Conservation (phyloP, 1,140 invertebrate species). For the Musca domestica region DNA sequence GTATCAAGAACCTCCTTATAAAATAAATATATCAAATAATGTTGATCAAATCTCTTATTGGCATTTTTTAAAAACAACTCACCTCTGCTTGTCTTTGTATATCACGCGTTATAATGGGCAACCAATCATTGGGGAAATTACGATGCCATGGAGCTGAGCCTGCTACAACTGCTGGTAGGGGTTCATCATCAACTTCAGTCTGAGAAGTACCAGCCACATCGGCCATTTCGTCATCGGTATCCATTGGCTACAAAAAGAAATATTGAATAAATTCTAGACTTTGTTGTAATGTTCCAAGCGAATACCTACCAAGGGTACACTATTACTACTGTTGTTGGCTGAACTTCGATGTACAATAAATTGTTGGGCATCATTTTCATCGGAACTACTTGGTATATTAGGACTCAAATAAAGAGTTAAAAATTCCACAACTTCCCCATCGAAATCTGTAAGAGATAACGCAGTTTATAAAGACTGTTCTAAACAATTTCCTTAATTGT, state of each 20-base stretch:
- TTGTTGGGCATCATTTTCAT: conserved; percentile 41
- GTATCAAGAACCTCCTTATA: neutral
- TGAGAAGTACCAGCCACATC: conserved; percentile 32
- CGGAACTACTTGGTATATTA: conserved; percentile 31
- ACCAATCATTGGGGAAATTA: conserved; percentile 67
- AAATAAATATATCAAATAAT: neutral
- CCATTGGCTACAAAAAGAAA: conserved; percentile 20
- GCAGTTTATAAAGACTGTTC: neutral
- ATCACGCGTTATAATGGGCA: conserved; percentile 77
- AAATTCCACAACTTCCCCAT: conserved; percentile 39
- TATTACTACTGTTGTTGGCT: neutral
- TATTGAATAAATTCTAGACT: neutral
- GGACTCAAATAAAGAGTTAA: conserved; percentile 39
- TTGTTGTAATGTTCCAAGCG: neutral
- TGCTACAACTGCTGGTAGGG: conserved; percentile 56
- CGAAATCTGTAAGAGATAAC: conserved; percentile 34
- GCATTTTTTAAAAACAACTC: conserved; percentile 35
- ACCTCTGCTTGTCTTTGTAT: conserved; percentile 63
- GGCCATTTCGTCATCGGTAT: conserved; percentile 43
- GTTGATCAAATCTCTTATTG: neutral
- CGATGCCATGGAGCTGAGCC: conserved; percentile 62
- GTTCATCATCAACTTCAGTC: conserved; percentile 19
- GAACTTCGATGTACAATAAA: conserved; percentile 40
- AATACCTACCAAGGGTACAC: neutral
- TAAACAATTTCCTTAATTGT: neutral